These are phyloP conservation scores for Hippopotamyrus pictus DNA, from an alignment of 2,797 vertebrate species.

Conservation along the genomic window DNA sequence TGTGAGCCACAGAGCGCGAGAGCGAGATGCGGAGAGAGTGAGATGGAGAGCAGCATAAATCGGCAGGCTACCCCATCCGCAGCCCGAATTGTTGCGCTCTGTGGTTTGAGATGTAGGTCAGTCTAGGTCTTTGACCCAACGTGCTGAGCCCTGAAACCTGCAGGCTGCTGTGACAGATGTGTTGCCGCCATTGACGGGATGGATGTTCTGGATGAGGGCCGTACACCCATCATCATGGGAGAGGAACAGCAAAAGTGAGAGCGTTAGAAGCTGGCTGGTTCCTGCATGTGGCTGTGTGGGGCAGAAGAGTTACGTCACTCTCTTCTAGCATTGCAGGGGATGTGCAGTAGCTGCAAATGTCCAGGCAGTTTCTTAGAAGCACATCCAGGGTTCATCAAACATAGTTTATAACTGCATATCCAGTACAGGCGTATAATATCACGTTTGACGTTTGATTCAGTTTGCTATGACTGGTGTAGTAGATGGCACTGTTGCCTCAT, in stretches of 20 bases:
- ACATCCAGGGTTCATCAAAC: not conserved
- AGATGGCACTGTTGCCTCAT: not conserved
- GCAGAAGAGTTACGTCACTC: not conserved
- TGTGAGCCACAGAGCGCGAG: conserved; percentile 3
- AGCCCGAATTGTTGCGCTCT: conserved; percentile 16
- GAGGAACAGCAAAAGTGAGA: not conserved
- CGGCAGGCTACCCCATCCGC: conserved; percentile 35
- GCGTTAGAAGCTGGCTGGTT: conserved; percentile 6
- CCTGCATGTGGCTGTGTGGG: not conserved
- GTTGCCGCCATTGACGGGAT: conserved; percentile 36
- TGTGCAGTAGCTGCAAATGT: not conserved
- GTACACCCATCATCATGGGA: conserved; percentile 1
- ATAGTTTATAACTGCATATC: not conserved
- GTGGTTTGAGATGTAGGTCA: conserved; percentile 52
- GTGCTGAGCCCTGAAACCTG: conserved; percentile 29
- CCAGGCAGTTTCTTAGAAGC: not conserved
- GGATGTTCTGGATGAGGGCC: conserved; percentile 25
- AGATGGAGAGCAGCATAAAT: conserved; percentile 35
- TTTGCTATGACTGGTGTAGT: not conserved
- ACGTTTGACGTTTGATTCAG: not conserved
- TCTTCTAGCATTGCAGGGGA: not conserved
- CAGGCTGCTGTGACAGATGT: conserved; percentile 48
- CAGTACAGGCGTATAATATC: not conserved
- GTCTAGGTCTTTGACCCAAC: conserved; percentile 46
- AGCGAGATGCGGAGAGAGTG: conserved; percentile 19